Evolutionary conservation across 2,888 invertebrate species (phyloP), one percentile per base, ranked within the genome.

Genomic region (Cryptosula pallasiana): DNA sequence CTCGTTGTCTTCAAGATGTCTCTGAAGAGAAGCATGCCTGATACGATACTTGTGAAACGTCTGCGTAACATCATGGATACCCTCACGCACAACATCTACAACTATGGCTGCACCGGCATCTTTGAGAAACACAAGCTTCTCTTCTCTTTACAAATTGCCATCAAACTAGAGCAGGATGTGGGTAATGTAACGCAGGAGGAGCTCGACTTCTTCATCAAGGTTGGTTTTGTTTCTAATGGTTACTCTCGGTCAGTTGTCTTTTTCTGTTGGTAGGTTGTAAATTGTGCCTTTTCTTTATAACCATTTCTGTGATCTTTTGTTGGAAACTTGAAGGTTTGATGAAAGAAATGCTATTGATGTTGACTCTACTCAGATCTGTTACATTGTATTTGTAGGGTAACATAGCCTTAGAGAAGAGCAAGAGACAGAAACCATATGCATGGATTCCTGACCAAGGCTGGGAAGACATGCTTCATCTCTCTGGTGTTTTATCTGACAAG

Each of bases 161-260:
- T 91, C 23, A 92, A 92, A 81, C 83, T 95, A 76, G 90, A 94
- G 78, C 90, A 91, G 82, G 91, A 90, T 77, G 87, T 89, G 5
- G 88, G 86, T 0, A 80, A 86, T 29, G 85, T 95, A 0, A 84
- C 82, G 0, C 93, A 92, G 79, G 81, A 85, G 3, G 90, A 95
- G 81, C 82, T 95, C 34, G 93, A 94, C 81, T 95, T 95, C 86
- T 95, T 95, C 82, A 92, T 94, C 77, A 95, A 94, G 94, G 92
- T 58, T 57, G 69, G 23, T n/a, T n/a, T n/a, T n/a, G n/a, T n/a
- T n/a, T n/a, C n/a, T n/a, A n/a, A n/a, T n/a, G n/a, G n/a, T n/a
- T n/a, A n/a, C n/a, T n/a, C n/a, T n/a, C n/a, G n/a, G n/a, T n/a
- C n/a, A n/a, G n/a, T n/a, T n/a, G n/a, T n/a, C n/a, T n/a, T n/a